Base-by-base conservation (phyloP, 1,140 invertebrate species). In the Anoplophora glabripennis region DNA sequence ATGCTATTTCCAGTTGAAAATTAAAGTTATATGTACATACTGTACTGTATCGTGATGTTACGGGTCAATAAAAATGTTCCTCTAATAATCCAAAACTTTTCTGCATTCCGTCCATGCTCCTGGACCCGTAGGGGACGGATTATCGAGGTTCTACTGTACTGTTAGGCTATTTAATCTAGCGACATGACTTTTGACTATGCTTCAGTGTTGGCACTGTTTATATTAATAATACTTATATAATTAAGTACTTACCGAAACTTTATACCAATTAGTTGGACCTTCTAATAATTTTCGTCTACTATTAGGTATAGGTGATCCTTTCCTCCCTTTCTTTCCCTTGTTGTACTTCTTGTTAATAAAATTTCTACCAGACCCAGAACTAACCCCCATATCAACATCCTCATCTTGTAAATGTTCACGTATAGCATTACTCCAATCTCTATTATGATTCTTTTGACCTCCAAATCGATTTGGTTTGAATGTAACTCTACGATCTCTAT, bases 251-350 rank as follows among this genome's bases (percentile, higher is more conserved):
- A 81, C 79, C n/a, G 73, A 78, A 7, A 87, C 76, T 75, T 81
- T 82, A 70, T 83, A 87, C 83, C 83, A 86, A 21, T 77, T 79
- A 4, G 79, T 66, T 9, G 76, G 63, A 15, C 78, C 76, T 69
- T 78, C 72, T 21, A 80, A 67, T 12, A 81, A 76, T 68, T 75
- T 80, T 41, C 72, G 67, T 54, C 70, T 72, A 7, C 21, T 36
- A 7, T 60, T 46, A 8, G 80, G 77, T 3, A 74, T 75, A 21
- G 79, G 78, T 3, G 80, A 80, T 35, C 76, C 74, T 1, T 78
- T 63, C n/a, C 78, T 71, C 17, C 67, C 57, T 10, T 58, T 67
- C 14, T 58, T 59, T 28, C 64, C 51, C 41, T 68, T 63, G 8
- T 75, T 72, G 5, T 75, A 72, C 38, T 74, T 66, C 17, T 73